Base-by-base conservation (phyloP, 2,797 vertebrate species). In the Knipowitschia caucasica region DNA sequence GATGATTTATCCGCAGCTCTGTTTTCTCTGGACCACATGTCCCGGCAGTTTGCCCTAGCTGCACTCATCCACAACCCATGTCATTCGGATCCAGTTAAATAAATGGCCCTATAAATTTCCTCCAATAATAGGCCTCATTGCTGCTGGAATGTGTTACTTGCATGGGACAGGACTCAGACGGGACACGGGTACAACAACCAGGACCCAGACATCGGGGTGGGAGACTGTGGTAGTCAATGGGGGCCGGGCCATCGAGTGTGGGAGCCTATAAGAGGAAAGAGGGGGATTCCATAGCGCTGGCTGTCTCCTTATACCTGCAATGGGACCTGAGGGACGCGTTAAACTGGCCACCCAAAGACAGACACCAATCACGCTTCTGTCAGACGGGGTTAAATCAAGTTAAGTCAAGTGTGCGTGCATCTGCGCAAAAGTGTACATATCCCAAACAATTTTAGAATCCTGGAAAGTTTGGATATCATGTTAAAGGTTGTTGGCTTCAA, bases 101-200 rank as follows among this genome's bases (percentile, higher is more conserved):
- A 91, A 94, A 96, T 93, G 92, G 91, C 90, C 91, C 91, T 92
- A 92, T 94, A 94, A 93, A 94, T 94, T 92, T 86, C 80, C 91
- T 92, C 88, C 89, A 93, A 92, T 93, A 95, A 94, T 92, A 93
- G 92, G 91, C 88, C 81, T 62, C 63, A 77, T 77, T 81, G 73
- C 89, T 87, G 78, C 82, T 90, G 92, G 92, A 94, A 93, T 94
- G 92, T 88, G 80, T 69, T 75, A 71, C 64, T 71, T 30, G 70
- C 77, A 63, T 53, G 62, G 67, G 77, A 78, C 31, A 67, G 57
- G 61, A 57, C 9, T 7, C 43, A 14, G 9, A 9, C 40, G 17
- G 7, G 34, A 64, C 56, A 33, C 40, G 53, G 29, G 40, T 11
- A 24, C n/a, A n/a, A 21, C 56, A 81, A 77, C 82, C 82, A 9